Evolutionary conservation across 2,113 vertebrate genomes (phyloP).

Genomic region (Mungos mungo): DNA sequence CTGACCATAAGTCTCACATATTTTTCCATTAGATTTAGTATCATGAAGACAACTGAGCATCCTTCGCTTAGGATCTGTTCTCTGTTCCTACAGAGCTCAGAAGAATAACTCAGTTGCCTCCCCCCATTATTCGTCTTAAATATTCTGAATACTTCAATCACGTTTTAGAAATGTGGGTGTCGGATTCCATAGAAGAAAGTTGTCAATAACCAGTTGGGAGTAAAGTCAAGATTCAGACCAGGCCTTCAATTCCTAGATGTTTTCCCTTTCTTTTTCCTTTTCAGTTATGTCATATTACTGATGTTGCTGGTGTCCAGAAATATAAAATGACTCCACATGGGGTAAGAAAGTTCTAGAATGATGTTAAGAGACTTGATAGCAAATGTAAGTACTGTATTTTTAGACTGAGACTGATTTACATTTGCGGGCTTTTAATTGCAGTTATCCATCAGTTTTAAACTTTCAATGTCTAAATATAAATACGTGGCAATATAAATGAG

Average conservation of each 20-base stretch:
- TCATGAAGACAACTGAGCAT: background rate
- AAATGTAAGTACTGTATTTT: constrained; percentile 32
- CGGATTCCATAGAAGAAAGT: background rate
- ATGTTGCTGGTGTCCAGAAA: background rate
- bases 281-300: background rate
- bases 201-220: background rate
- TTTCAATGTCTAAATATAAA: constrained; percentile 58
- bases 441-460: constrained; percentile 22
- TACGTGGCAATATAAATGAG: background rate
- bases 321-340: constrained; percentile 10
- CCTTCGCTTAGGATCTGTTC: background rate
- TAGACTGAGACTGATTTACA: constrained; percentile 47
- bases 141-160: constrained; percentile 24
- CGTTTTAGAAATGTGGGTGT: background rate
- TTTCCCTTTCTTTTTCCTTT: background rate
- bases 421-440: constrained; percentile 51
- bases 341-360: constrained; percentile 24
- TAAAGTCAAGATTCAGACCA: background rate
- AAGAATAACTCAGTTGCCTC: background rate
- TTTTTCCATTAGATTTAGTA: background rate
- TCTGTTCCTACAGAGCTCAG: background rate
- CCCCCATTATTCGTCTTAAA: background rate
- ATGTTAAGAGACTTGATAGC: background rate
- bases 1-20: background rate
- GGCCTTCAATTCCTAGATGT: background rate